Base-by-base conservation (phyloP, 2,113 vertebrate genomes). In the Castor canadensis region DNA sequence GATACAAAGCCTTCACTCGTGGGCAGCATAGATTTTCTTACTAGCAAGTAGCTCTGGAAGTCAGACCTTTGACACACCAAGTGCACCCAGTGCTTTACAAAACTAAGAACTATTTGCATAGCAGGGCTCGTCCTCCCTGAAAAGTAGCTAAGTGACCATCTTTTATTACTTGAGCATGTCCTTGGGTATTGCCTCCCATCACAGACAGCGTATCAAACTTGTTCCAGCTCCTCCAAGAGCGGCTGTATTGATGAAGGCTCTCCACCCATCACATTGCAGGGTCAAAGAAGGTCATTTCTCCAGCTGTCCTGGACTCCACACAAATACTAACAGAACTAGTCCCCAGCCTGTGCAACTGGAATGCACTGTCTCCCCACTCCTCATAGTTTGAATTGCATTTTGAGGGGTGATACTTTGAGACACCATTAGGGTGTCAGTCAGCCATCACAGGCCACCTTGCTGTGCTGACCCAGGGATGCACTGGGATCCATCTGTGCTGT, bases 391-490 rank as follows among this genome's bases (percentile, higher is more conserved):
- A n/a, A 30, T 32, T 83, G 38, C 10, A 45, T 26, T 19, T 76
- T 1, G 60, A 20, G 28, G 24, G 47, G 1, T 45, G 3, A 60
- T 26, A 20, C 13, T 17, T 47, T 40, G 35, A 26, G 35, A 43
- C 12, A 43, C 0, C 9, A 28, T 7, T 62, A 28, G n/a, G 28
- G 40, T 9, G 12, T 28, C 58, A 69, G 26, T 77, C 43, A 32
- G 11, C 54, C n/a, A 7, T 19, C 28, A 20, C 5, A 10, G 9
- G 15, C 12, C 6, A 32, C 5, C 32, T 26, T 30, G 47, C 32
- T 58, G 13, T 13, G 4, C 19, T 19, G 60, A 47, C 40, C 2
- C 5, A 1, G 12, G 2, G 3, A 7, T 9, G 15, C 22, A 16
- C 5, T 11, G 5, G 3, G 40, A 11, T 4, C 16, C 22, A 15